Percentiles rank a stretch among this genome's conserved stretches.
These are phyloP conservation scores for Muscina levida DNA, from an alignment of 2,888 invertebrate species.

Conservation along the genomic window DNA sequence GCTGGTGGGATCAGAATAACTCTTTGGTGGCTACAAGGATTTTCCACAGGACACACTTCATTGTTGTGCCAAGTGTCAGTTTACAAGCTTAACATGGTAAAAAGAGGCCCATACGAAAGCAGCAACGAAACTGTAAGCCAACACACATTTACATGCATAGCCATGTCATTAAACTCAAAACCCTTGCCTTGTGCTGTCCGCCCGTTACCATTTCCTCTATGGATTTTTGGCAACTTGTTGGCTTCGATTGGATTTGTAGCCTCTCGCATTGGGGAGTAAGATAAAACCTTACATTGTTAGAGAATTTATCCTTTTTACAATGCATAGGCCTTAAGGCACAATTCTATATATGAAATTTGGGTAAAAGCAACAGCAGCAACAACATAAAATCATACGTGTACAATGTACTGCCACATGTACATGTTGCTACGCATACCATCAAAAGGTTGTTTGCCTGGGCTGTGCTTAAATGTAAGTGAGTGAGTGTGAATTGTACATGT, in stretches of 20 bases:
- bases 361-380: not conserved
- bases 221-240: constrained; percentile 30
- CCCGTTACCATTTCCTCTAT: not conserved
- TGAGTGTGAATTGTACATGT: not conserved
- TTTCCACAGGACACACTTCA: constrained; percentile 28
- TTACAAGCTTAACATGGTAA: constrained; percentile 63
- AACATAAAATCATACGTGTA: constrained; percentile 11
- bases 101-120: no score
- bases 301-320: constrained; percentile 42
- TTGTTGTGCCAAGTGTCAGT: constrained; percentile 62
- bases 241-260: constrained; percentile 43
- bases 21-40: no score
- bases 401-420: not conserved
- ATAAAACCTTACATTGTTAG: constrained; percentile 42
- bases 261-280: constrained; percentile 29
- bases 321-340: constrained; percentile 35
- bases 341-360: constrained; percentile 29
- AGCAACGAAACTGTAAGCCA: not conserved
- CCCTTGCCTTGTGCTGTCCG: not conserved
- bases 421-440: no score
- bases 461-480: not conserved
- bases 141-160: constrained; percentile 46
- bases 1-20: no score
- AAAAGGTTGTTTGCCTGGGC: no score
- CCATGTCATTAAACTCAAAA: constrained; percentile 21